Conservation (phyloP, 1,140 invertebrate species). For the Drosophila nasuta region DNA sequence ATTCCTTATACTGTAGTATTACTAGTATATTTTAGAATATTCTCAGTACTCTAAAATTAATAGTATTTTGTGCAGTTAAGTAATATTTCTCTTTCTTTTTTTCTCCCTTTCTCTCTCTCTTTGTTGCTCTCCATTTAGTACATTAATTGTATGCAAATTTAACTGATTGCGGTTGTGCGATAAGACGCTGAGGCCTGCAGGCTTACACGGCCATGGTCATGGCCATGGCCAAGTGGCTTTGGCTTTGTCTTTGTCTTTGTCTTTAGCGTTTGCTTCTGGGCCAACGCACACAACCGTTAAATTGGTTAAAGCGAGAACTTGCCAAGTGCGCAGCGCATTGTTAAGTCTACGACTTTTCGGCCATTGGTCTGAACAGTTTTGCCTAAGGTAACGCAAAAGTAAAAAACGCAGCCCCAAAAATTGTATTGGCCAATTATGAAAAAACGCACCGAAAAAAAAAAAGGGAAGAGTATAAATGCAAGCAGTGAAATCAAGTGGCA, state of each 20-base stretch:
- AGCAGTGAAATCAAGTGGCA: too few species aligned
- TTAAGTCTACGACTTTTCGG: not conserved
- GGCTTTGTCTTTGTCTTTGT: not conserved
- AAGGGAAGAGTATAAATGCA: not conserved
- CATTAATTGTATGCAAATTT: slow-evolving; percentile 73
- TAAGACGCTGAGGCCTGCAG: slow-evolving; percentile 42
- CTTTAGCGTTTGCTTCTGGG: too few species aligned
- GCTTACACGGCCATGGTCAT: slow-evolving; percentile 11
- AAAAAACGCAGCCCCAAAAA: not conserved
- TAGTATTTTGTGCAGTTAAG: too few species aligned
- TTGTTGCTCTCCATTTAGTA: slow-evolving; percentile 40
- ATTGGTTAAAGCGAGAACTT: slow-evolving; percentile 64
- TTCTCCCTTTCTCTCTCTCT: slow-evolving; percentile 10
- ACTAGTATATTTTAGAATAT: too few species aligned
- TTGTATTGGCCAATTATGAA: slow-evolving; percentile 28
- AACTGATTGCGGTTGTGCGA: slow-evolving; percentile 61
- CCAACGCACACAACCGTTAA: slow-evolving; percentile 51
- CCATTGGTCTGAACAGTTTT: not conserved
- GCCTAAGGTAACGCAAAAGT: not conserved
- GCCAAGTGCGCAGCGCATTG: slow-evolving; percentile 32
- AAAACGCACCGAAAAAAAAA: slow-evolving; percentile 12
- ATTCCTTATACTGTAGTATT: too few species aligned
- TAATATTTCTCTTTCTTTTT: not conserved
- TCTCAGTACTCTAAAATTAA: too few species aligned
- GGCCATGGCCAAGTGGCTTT: slow-evolving; percentile 3